phyloP scores from a whole-genome alignment of 2,113 vertebrate species.

The Oreamnos americanus region DNA sequence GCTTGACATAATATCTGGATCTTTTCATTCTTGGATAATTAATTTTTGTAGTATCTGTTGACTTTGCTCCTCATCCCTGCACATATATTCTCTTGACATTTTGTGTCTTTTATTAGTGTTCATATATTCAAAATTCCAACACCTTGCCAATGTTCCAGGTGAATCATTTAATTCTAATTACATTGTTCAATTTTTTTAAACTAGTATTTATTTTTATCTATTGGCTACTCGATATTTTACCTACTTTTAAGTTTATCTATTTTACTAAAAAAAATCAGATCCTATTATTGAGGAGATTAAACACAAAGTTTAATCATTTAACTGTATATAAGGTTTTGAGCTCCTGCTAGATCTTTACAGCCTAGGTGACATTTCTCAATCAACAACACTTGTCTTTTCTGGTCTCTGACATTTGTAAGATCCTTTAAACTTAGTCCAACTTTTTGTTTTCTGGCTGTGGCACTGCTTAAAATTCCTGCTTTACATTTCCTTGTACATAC shows the following conservation, averaged over 20 bases:
- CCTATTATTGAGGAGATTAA: neutral
- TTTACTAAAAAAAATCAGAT: neutral
- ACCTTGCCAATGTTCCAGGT: neutral
- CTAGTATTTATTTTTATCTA: neutral
- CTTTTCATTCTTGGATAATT: neutral
- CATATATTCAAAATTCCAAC: neutral
- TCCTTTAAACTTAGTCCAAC: neutral
- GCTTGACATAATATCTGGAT: neutral
- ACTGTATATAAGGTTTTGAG: neutral
- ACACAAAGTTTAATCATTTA: neutral
- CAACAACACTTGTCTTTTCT: neutral
- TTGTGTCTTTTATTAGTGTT: neutral
- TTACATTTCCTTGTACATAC: neutral
- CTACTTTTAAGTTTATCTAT: neutral
- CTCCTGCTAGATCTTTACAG: neutral
- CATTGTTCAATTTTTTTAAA: neutral
- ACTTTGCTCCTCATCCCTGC: neutral
- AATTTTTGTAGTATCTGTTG: neutral
- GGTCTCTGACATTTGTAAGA: neutral
- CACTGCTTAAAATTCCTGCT: neutral
- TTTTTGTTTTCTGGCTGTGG: neutral
- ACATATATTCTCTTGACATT: neutral
- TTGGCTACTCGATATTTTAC: neutral
- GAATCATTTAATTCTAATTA: neutral
- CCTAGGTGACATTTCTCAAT: neutral